Evolutionary conservation across 2,888 invertebrate genomes (phyloP), one percentile per base, ranked within the genome.

Genomic region (Bombylius discolor): DNA sequence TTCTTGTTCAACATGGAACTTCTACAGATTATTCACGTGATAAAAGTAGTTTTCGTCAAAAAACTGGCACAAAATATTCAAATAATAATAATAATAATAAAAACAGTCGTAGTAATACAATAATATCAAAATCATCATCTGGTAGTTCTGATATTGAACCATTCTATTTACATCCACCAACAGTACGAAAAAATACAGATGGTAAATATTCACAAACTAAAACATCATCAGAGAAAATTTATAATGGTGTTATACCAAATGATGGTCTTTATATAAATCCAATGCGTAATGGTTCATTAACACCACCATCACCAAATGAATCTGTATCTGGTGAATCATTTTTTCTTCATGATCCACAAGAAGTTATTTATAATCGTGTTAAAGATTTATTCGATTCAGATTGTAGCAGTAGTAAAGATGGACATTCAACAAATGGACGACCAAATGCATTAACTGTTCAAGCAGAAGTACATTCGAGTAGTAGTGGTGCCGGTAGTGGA

Each of bases 231-330:
- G 72, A 73, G 60, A 71, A 70, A 60, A 63, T 69, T 4, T 73
- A 74, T 60, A 66, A 66, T 44, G 61, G 67, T 52, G 53, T 70
- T 57, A 62, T 73, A 56, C 73, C 74, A 50, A 73, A 73, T 56
- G 89, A 90, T 65, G 90, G 90, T 0, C 78, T 90, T 47, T 91
- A 90, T 68, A 84, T 91, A 58, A 90, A 89, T 70, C 89, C 90
- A 0, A 89, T 90, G 87, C 72, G 79, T 46, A 65, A 62, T 42
- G 68, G 67, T 12, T 73, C 79, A 73, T 76, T 64, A 72, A 79
- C 72, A 71, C 80, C 73, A 68, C 69, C 74, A 45, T 81, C 68
- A 73, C 79, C 78, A 53, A 80, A 77, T 51, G 82, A 78, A 59
- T 79, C 80, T 65, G 71, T 76, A 53, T 74, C 74, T 9, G 78